Percentiles rank a stretch among this genome's conserved stretches.
These are phyloP conservation scores for Molorchus minor DNA, from an alignment of 2,888 invertebrate species.

Conservation along the genomic window DNA sequence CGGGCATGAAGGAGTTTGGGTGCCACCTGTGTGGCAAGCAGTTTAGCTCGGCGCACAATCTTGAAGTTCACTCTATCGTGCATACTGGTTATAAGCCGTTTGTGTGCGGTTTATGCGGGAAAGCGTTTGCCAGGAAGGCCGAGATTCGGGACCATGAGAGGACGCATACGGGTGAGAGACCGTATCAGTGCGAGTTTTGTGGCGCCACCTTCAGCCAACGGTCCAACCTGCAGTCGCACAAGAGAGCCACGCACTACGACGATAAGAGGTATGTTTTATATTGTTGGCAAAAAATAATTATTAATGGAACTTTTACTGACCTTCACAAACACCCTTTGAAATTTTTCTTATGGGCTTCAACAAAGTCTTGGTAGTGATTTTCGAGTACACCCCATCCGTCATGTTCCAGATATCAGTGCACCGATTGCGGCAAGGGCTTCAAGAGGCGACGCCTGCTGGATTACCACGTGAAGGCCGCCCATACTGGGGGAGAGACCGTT, in stretches of 20 bases:
- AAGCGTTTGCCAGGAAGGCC: slow-evolving; percentile 78
- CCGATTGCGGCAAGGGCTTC: slow-evolving; percentile 76
- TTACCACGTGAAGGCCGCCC: slow-evolving; percentile 83
- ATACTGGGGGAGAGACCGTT: slow-evolving; percentile 83
- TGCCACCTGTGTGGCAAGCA: slow-evolving; percentile 79
- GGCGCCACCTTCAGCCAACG: slow-evolving; percentile 83
- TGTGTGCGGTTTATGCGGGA: slow-evolving; percentile 75
- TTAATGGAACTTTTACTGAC: too few relatives aligned
- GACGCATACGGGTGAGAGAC: slow-evolving; percentile 83
- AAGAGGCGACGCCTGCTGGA: slow-evolving; percentile 77
- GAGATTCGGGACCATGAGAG: slow-evolving; percentile 84
- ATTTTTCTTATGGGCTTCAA: too few relatives aligned
- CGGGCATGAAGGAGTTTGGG: slow-evolving; percentile 74
- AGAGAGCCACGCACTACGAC: slow-evolving; percentile 80
- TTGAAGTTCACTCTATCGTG: slow-evolving; percentile 77
- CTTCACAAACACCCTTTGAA: too few relatives aligned
- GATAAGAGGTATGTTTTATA: slow-evolving; percentile 78
- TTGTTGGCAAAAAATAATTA: too few relatives aligned
- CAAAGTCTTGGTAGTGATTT: too few relatives aligned
- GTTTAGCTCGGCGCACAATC: slow-evolving; percentile 80
- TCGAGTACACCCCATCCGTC: too few relatives aligned
- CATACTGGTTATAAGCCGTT: slow-evolving; percentile 80
- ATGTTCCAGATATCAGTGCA: too few relatives aligned
- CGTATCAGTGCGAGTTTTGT: slow-evolving; percentile 81
- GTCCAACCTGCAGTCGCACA: slow-evolving; percentile 83